Conservation (phyloP, 2,113 vertebrate genomes). For the Gadus macrocephalus region DNA sequence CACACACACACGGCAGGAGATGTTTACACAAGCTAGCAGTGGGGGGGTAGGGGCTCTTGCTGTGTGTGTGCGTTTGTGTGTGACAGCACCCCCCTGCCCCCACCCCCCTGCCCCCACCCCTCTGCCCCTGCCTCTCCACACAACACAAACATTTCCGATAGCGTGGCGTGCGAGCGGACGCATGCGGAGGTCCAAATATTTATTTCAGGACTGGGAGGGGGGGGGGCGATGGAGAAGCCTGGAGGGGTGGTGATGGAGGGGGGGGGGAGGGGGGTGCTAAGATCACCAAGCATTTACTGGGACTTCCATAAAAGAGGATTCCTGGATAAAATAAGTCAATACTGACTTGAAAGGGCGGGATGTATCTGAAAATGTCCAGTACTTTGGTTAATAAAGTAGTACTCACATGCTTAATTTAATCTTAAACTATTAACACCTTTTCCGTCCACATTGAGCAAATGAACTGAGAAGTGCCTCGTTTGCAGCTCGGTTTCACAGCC, state of each 20-base stretch:
- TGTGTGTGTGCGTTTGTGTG: constrained; percentile 10
- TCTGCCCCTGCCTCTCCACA: neutral
- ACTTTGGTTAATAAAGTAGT: too few relatives aligned
- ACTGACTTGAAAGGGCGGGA: too few relatives aligned
- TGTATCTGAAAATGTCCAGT: too few relatives aligned
- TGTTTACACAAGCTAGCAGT: constrained; percentile 34
- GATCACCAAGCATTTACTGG: too few relatives aligned
- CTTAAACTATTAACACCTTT: too few relatives aligned
- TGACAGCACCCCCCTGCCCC: neutral
- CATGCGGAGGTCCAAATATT: neutral
- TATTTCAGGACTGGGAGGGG: neutral
- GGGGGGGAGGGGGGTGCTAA: neutral
- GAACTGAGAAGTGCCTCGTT: too few relatives aligned
- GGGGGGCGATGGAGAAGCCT: constrained; percentile 2
- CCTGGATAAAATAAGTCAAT: too few relatives aligned
- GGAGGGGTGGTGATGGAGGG: too few relatives aligned
- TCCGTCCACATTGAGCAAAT: too few relatives aligned
- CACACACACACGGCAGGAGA: neutral
- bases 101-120: neutral
- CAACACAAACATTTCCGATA: constrained; percentile 31
- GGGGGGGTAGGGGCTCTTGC: constrained; percentile 18
- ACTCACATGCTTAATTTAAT: too few relatives aligned
- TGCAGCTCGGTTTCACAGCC: too few relatives aligned
- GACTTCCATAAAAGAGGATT: too few relatives aligned
- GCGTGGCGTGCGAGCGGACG: neutral